Percentiles rank a stretch among this genome's conserved stretches.
Evolutionary conservation across 2,888 invertebrate genomes (phyloP).

Genomic region (Caenorhabditis plicata): DNA sequence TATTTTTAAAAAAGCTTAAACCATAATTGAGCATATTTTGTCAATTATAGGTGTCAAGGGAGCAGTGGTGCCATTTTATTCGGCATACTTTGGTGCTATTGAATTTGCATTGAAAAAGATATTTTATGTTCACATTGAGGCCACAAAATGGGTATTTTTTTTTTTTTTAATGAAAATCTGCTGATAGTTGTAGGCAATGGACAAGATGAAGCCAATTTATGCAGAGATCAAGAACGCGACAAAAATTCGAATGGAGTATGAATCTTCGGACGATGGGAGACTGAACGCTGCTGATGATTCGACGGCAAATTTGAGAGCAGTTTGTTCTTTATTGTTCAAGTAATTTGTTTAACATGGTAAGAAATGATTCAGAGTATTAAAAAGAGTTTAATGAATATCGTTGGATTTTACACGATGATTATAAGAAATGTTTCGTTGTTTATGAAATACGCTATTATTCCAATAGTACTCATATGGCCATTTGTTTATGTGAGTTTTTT

Average conservation of each 20-base stretch:
- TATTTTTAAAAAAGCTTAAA: too few species aligned
- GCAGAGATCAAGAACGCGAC: slow-evolving; percentile 22
- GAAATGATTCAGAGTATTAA: slow-evolving; percentile 18
- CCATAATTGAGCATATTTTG: not conserved
- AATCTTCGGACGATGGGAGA: slow-evolving; percentile 8
- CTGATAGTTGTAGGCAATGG: slow-evolving; percentile 1
- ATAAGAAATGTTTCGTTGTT: slow-evolving; percentile 19
- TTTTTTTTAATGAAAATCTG: not conserved
- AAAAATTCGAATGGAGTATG: slow-evolving; percentile 10
- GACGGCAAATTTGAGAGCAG: slow-evolving; percentile 22
- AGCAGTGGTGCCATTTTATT: slow-evolving; percentile 29
- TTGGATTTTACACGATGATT: slow-evolving; percentile 18
- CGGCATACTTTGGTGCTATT: slow-evolving; percentile 24
- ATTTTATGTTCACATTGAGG: slow-evolving; percentile 24
- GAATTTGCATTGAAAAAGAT: slow-evolving; percentile 25
- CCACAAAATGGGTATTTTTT: slow-evolving; percentile 17
- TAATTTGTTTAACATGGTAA: not conserved
- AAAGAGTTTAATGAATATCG: slow-evolving; percentile 21
- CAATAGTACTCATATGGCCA: slow-evolving; percentile 21
- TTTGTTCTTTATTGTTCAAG: not conserved
- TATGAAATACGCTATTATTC: slow-evolving; percentile 22
- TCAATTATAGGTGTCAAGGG: slow-evolving; percentile 19
- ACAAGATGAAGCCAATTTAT: slow-evolving; percentile 21
- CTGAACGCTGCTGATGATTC: slow-evolving; percentile 25
- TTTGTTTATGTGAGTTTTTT: slow-evolving; percentile 23